A percentile compares a stretch with the other conserved stretches of the same genome.
Conservation (phyloP, 2,113 vertebrate species). For the Variabilichromis moorii region DNA sequence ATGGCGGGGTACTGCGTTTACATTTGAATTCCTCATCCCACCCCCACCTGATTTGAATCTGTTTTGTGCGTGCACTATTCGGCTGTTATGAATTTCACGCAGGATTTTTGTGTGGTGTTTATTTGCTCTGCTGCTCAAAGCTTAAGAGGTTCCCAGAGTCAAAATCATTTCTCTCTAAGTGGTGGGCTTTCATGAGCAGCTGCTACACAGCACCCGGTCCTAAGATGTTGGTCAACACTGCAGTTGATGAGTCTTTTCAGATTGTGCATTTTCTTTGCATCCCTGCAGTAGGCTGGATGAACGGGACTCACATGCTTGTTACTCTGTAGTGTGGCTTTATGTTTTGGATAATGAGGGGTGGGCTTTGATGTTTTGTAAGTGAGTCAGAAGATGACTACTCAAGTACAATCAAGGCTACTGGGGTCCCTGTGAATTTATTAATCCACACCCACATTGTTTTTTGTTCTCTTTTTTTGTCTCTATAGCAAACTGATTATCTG, state of each 20-base stretch:
- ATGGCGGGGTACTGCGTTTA: not conserved
- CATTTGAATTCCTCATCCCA: not conserved
- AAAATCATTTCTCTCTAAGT: slow-evolving; percentile 3
- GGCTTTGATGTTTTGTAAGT: not conserved
- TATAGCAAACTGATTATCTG: not conserved
- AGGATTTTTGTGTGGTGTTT: not conserved
- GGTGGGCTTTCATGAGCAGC: not conserved
- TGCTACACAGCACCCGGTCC: not conserved
- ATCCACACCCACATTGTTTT: slow-evolving; percentile 14
- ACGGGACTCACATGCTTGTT: not conserved
- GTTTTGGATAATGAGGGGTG: slow-evolving; percentile 9
- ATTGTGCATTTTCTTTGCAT: not conserved
- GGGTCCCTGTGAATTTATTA: slow-evolving; percentile 26
- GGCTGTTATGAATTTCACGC: not conserved
- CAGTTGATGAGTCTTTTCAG: not conserved
- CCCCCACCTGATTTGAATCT: not conserved
- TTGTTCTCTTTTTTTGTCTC: not conserved
- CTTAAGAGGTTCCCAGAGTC: not conserved
- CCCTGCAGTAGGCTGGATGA: not conserved
- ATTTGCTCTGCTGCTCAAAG: slow-evolving; percentile 2
- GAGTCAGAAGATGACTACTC: slow-evolving; percentile 3
- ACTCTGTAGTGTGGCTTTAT: not conserved
- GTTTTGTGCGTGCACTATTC: not conserved
- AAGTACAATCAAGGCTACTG: slow-evolving; percentile 5
- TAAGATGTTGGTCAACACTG: not conserved